Percentiles rank a stretch among this genome's conserved stretches.
Evolutionary conservation across 2,113 vertebrate species (phyloP).

Genomic region (Scopus umbretta): DNA sequence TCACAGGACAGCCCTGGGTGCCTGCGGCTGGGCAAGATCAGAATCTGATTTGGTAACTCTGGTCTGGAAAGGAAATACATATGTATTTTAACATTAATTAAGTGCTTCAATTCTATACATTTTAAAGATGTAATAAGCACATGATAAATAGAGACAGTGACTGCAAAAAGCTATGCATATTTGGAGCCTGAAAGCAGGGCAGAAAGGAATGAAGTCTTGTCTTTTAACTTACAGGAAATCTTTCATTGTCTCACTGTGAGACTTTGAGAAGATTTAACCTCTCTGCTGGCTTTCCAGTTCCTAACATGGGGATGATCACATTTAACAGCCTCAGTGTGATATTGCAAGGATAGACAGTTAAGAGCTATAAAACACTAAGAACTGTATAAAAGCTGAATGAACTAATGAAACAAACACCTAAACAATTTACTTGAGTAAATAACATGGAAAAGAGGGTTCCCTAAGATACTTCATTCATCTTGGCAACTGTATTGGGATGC

Average conservation of each 20-base stretch:
- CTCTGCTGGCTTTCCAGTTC: not conserved
- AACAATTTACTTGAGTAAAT: not conserved
- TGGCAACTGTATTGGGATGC: not conserved
- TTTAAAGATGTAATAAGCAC: not conserved
- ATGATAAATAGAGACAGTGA: not conserved
- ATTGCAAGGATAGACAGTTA: not conserved
- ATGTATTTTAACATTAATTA: not conserved
- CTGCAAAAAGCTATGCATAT: not conserved
- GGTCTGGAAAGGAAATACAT: not conserved
- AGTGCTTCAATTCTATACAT: not conserved
- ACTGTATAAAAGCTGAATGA: not conserved
- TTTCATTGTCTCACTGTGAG: not conserved
- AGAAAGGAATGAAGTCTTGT: not conserved
- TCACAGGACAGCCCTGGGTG: fast-evolving
- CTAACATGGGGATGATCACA: not conserved
- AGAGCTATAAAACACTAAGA: not conserved
- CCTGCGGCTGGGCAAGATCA: not conserved
- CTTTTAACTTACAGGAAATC: not conserved
- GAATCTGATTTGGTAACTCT: not conserved
- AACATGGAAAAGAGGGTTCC: not conserved
- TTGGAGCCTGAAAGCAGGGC: not conserved
- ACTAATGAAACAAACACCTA: not conserved
- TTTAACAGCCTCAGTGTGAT: not conserved
- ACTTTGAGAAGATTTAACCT: not conserved
- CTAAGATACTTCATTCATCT: not conserved